A percentile compares a stretch with the other conserved stretches of the same genome.
These are phyloP conservation scores for Pharmacophagus antenor DNA, from an alignment of 2,888 invertebrate species.

Conservation along the genomic window DNA sequence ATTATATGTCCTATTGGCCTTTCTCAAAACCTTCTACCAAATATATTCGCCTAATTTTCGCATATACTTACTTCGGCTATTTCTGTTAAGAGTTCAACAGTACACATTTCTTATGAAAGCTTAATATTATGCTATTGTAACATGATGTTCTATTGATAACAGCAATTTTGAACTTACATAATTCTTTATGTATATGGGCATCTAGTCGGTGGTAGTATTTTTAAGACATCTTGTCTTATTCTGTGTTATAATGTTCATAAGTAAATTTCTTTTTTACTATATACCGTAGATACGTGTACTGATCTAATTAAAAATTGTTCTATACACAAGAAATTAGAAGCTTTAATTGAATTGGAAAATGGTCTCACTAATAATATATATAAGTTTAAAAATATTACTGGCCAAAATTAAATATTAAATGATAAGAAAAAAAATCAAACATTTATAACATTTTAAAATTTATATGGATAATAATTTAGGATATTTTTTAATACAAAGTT, in stretches of 20 bases:
- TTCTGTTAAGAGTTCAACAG: too few relatives aligned
- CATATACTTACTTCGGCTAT: neutral
- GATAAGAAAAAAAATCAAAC: neutral
- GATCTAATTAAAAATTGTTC: neutral
- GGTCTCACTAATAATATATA: neutral
- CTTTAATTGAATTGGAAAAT: neutral
- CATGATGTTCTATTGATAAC: neutral
- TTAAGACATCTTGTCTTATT: neutral
- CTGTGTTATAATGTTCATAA: neutral
- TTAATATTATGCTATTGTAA: neutral
- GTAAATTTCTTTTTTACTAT: neutral
- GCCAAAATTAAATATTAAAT: neutral
- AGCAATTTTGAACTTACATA: too few relatives aligned
- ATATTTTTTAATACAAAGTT: neutral
- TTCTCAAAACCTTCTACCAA: neutral
- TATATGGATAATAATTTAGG: too few relatives aligned
- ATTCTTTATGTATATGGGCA: neutral
- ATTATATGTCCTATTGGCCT: neutral
- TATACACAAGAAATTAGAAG: neutral
- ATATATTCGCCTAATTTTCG: neutral
- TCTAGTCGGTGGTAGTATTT: neutral
- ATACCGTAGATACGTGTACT: neutral
- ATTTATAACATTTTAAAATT: too few relatives aligned
- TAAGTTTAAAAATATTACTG: neutral
- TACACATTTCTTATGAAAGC: too few relatives aligned